These are phyloP conservation scores for Triops longicaudatus DNA, from an alignment of 1,140 invertebrate species.

Conservation along the genomic window DNA sequence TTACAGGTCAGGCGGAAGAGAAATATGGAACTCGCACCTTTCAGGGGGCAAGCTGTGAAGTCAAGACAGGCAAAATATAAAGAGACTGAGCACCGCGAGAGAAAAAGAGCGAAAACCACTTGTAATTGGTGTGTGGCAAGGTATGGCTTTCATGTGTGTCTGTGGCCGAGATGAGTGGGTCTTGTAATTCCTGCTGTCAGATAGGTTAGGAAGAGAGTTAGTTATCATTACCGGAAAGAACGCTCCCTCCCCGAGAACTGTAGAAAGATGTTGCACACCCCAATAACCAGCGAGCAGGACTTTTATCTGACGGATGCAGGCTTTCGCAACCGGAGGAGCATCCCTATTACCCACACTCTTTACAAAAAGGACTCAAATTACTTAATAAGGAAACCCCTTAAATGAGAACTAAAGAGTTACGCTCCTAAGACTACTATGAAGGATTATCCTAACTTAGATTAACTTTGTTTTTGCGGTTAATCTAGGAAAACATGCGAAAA, in stretches of 20 bases:
- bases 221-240: constrained; percentile 12
- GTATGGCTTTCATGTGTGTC: not conserved
- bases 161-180: not conserved
- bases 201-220: not conserved
- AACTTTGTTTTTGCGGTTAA: too few species aligned
- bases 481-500: too few species aligned
- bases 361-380: not conserved
- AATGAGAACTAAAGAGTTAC: not conserved
- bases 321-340: not conserved
- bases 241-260: not conserved
- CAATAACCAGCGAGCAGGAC: not conserved
- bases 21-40: not conserved
- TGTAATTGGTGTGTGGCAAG: not conserved
- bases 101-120: constrained; percentile 1
- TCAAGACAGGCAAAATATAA: not conserved
- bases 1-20: constrained; percentile 9
- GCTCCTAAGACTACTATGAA: not conserved
- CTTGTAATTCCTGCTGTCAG: constrained; percentile 11
- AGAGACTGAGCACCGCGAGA: not conserved
- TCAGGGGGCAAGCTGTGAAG: not conserved
- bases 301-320: constrained; percentile 11
- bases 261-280: not conserved
- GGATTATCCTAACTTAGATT: not conserved
- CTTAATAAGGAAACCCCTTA: not conserved
- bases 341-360: not conserved